Base-by-base conservation (phyloP, 2,888 invertebrate genomes). In the Clepsis dumicolana region DNA sequence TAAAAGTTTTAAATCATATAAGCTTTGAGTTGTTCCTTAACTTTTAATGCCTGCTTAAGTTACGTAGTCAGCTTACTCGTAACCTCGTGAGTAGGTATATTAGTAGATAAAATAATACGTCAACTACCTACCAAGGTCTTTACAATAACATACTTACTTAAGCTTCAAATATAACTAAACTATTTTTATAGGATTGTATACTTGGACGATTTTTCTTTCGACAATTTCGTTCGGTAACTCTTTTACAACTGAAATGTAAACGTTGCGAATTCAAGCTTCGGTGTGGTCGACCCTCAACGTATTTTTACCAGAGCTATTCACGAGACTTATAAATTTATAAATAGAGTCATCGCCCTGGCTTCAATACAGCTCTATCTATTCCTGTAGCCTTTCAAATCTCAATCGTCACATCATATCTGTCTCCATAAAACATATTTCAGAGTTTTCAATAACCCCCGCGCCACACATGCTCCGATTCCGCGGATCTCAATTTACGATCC, bases 401-500 rank as follows among this genome's bases (percentile, higher is more conserved):
- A 88, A 88, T 88, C 85, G 79, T 75, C 77, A 75, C 76, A 38
- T 83, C 82, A 78, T 84, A 83, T 82, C 70, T 65, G 62, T 83
- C 82, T 78, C 79, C 86, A 87, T 91, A 89, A 90, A 89, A 86
- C 76, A 81, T 76, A 84, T 86, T 87, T 86, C 83, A 87, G 82
- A 79, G 82, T 85, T 87, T 88, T 83, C 82, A 84, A 87, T 88
- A 90, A 89, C 87, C 86, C 85, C 81, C 80, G 82, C 80, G 80
- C 82, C 88, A 89, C 88, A 89, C 83, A 92, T 92, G 91, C 72
- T 85, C 84, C 83, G 85, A 85, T 85, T 87, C 83, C 80, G 77
- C 81, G 82, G 81, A 74, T 79, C 80, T 86, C 86, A 86, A 79
- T 92, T 93, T 92, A 93, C 90, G 93, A 91, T 86, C 88, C 83